Evolutionary conservation across 2,797 vertebrate species (phyloP).

Genomic region (Enteromius anoplus): DNA sequence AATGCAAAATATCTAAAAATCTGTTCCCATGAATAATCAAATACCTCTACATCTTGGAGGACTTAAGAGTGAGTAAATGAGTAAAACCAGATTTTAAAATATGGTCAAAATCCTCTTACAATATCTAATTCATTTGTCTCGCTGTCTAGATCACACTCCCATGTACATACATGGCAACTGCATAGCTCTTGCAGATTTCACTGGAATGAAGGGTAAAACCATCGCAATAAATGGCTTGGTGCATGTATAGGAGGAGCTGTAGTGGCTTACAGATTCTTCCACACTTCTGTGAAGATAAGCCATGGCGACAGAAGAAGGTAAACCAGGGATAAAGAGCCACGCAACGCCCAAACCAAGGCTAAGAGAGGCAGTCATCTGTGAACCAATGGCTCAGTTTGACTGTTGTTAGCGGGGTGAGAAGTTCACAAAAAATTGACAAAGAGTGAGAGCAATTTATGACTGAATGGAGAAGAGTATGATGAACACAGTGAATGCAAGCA

Average conservation of each 20-base stretch:
- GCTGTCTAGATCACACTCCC: not conserved
- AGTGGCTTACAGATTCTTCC: slow-evolving; percentile 21
- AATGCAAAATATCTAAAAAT: not conserved
- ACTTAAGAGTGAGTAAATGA: not conserved
- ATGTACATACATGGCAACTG: slow-evolving; percentile 9
- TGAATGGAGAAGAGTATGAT: slow-evolving; percentile 8
- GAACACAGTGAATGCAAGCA: not conserved
- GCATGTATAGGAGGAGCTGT: slow-evolving; percentile 20
- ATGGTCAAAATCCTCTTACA: not conserved
- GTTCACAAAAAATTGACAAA: slow-evolving; percentile 8
- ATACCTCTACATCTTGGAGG: not conserved
- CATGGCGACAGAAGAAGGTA: slow-evolving; percentile 37
- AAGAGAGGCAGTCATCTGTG: slow-evolving; percentile 37
- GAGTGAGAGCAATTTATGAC: not conserved
- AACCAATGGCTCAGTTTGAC: not conserved
- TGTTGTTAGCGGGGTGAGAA: slow-evolving; percentile 13
- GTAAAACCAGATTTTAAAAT: not conserved
- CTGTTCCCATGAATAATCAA: not conserved
- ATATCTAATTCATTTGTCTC: not conserved
- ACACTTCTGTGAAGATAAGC: slow-evolving; percentile 41
- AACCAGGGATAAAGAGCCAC: slow-evolving; percentile 44
- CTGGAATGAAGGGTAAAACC: slow-evolving; percentile 23
- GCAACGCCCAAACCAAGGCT: slow-evolving; percentile 6
- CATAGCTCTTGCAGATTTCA: slow-evolving; percentile 27
- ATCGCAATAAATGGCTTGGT: slow-evolving; percentile 28